phyloP scores from a whole-genome alignment of 2,113 vertebrate species.

The Heteronetta atricapilla region DNA sequence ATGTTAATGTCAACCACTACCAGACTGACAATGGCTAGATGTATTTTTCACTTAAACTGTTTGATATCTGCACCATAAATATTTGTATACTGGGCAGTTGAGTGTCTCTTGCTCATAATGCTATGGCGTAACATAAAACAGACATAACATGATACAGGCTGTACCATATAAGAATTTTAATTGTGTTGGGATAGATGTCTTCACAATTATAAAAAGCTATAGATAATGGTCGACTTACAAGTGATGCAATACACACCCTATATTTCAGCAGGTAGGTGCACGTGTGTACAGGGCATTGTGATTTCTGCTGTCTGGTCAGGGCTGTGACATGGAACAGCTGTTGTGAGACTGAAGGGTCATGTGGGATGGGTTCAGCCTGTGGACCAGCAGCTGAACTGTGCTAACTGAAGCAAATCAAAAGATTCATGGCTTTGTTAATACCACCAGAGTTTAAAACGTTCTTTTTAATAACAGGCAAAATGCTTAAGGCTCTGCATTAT shows the following conservation, averaged over 20 bases:
- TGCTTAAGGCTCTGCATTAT: neutral
- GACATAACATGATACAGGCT: neutral
- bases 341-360: neutral
- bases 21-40: neutral
- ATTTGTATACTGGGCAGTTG: neutral
- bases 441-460: neutral
- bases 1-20: no score
- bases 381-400: neutral
- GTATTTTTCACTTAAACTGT: neutral
- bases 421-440: neutral
- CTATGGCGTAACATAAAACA: neutral
- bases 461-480: conserved; percentile 15
- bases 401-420: neutral
- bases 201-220: neutral
- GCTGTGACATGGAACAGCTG: neutral
- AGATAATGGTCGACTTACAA: neutral
- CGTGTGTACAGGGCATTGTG: accelerated
- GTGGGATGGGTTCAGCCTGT: accelerated
- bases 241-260: neutral
- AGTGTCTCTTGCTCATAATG: neutral
- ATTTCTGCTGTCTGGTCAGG: neutral
- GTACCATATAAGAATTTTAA: neutral
- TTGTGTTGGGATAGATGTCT: neutral
- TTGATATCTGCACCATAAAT: neutral
- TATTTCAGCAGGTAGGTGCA: accelerated